Percentiles rank a stretch among this genome's conserved stretches.
These are phyloP conservation scores for Hepsetus odoe DNA, from an alignment of 2,113 vertebrate genomes.

Conservation along the genomic window DNA sequence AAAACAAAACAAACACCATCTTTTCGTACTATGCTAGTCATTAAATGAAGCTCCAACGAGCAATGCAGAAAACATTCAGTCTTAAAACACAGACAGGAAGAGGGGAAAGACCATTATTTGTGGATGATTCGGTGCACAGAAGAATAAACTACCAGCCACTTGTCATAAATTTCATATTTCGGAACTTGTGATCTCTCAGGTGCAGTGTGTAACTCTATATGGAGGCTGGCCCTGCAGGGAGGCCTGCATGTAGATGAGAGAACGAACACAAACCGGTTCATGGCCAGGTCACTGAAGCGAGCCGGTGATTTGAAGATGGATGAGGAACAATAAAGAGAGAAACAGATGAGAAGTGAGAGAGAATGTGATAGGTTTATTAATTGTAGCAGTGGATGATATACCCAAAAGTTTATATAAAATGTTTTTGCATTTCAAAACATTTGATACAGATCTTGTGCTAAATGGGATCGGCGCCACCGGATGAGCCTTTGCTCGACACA, in stretches of 20 bases:
- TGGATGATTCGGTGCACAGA: background rate
- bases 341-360: background rate
- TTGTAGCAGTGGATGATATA: no score
- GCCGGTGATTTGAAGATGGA: background rate
- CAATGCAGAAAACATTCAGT: background rate
- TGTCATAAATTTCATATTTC: background rate
- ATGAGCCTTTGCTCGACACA: no score
- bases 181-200: background rate
- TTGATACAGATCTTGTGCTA: no score
- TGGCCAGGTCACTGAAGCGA: background rate
- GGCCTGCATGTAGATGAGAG: background rate
- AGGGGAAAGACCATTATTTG: slow-evolving; percentile 1
- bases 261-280: background rate
- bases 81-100: background rate
- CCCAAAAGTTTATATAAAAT: no score
- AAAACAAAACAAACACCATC: no score
- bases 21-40: no score
- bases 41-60: background rate
- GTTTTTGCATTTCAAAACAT: no score
- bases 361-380: no score
- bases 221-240: background rate
- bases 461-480: no score
- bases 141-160: background rate
- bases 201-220: background rate
- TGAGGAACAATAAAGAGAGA: background rate